phyloP scores from a whole-genome alignment of 2,888 invertebrate genomes.

The Ernsta delagoae region DNA sequence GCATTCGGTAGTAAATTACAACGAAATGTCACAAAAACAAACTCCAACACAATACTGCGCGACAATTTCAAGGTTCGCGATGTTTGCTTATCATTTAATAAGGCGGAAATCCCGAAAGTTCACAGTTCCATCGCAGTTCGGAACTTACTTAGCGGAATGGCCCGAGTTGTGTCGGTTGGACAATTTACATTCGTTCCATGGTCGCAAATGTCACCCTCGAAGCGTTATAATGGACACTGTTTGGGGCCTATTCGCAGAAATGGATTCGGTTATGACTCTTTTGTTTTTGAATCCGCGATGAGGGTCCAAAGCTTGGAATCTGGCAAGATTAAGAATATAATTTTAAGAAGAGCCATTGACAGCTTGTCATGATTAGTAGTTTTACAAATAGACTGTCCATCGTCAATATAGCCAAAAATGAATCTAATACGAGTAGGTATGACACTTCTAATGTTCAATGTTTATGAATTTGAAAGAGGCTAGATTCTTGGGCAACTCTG shows the following conservation, averaged over 20 bases:
- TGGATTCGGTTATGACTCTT: slow-evolving; percentile 28
- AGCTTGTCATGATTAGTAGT: no score
- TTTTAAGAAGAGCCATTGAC: neutral
- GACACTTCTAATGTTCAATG: no score
- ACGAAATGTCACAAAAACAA: slow-evolving; percentile 6
- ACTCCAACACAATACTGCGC: neutral
- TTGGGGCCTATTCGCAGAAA: slow-evolving; percentile 32
- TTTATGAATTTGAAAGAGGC: no score
- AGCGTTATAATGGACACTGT: no score
- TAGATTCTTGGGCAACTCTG: no score
- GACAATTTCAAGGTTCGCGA: slow-evolving; percentile 16
- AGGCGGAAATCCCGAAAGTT: slow-evolving; percentile 57
- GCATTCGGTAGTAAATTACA: neutral
- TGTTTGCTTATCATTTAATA: slow-evolving; percentile 61
- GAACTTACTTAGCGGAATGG: slow-evolving; percentile 58
- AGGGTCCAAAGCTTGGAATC: neutral
- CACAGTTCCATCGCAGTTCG: slow-evolving; percentile 54
- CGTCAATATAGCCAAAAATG: no score
- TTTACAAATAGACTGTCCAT: no score
- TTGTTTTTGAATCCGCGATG: slow-evolving; percentile 19
- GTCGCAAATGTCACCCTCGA: slow-evolving; percentile 25
- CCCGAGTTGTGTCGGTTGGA: slow-evolving; percentile 50
- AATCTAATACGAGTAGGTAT: no score
- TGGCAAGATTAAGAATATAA: neutral
- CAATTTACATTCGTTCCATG: slow-evolving; percentile 46